A percentile compares a stretch with the other conserved stretches of the same genome.
phyloP scores from a whole-genome alignment of 2,797 vertebrate species.

The Pseudochirops corinnae region DNA sequence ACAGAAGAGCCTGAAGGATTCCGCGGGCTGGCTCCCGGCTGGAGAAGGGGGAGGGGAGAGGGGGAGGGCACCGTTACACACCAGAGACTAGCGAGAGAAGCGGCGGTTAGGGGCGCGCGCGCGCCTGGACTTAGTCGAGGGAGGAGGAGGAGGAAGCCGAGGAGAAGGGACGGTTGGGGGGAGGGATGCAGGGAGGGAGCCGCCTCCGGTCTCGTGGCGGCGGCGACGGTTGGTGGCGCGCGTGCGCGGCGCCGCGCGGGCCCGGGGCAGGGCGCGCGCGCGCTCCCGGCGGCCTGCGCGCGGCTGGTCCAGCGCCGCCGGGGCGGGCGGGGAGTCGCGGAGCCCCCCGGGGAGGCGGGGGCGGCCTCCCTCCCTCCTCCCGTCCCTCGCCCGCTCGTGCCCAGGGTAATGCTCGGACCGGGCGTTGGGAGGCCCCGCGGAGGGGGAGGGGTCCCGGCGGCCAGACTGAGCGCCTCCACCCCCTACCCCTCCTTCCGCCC shows the following conservation, averaged over 20 bases:
- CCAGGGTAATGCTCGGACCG: slow-evolving; percentile 11
- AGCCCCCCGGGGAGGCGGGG: slow-evolving; percentile 37
- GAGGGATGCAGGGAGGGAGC: neutral
- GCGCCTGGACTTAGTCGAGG: neutral
- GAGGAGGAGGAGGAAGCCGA: neutral
- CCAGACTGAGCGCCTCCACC: slow-evolving; percentile 63
- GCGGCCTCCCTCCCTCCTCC: slow-evolving; percentile 52
- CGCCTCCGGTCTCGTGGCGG: slow-evolving; percentile 5
- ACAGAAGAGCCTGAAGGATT: neutral
- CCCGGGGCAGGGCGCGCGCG: slow-evolving; percentile 41
- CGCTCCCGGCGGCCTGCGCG: neutral
- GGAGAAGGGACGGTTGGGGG: slow-evolving; percentile 38
- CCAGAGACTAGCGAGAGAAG: slow-evolving; percentile 52
- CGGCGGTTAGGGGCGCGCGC: slow-evolving; percentile 47
- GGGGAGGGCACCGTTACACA: slow-evolving; percentile 30
- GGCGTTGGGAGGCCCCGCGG: slow-evolving; percentile 15
- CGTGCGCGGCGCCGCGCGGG: slow-evolving; percentile 57
- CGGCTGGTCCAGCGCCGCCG: neutral
- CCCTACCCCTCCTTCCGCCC: slow-evolving; percentile 59
- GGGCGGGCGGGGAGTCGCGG: slow-evolving; percentile 8
- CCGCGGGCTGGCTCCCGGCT: neutral
- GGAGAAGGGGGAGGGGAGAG: neutral
- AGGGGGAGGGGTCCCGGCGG: slow-evolving; percentile 67
- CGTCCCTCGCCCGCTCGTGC: slow-evolving; percentile 32
- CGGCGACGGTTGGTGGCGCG: slow-evolving; percentile 59